phyloP scores from a whole-genome alignment of 2,888 invertebrate species.

The Choreutis nemorana region DNA sequence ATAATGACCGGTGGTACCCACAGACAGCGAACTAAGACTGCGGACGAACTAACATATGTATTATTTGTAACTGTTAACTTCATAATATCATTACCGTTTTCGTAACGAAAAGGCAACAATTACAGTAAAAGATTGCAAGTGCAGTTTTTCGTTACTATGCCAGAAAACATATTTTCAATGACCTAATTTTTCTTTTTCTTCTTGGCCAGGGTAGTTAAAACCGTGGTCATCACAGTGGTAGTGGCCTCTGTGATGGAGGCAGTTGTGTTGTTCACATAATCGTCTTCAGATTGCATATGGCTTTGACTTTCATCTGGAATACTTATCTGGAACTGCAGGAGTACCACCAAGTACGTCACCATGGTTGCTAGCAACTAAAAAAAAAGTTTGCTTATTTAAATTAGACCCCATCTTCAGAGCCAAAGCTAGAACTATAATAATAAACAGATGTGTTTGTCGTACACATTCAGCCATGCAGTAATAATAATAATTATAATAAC shows the following conservation, averaged over 20 bases:
- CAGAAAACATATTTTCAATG: not conserved
- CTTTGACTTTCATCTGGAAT: conserved; percentile 65
- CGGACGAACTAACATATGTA: too few relatives aligned
- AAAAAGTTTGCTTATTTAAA: too few relatives aligned
- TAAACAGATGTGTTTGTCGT: too few relatives aligned
- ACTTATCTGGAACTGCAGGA: conserved; percentile 79
- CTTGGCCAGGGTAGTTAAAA: conserved; percentile 40
- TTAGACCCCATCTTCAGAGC: too few relatives aligned
- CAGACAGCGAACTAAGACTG: too few relatives aligned
- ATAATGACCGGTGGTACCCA: too few relatives aligned
- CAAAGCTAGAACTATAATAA: not conserved
- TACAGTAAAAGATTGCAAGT: not conserved
- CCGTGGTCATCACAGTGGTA: conserved; percentile 31
- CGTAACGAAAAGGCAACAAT: not conserved
- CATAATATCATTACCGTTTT: not conserved
- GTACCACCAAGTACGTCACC: conserved; percentile 78
- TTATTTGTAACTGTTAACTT: too few relatives aligned
- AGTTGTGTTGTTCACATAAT: conserved; percentile 16
- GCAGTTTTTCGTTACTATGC: too few relatives aligned
- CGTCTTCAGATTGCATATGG: conserved; percentile 17
- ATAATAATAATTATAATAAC: too few relatives aligned
- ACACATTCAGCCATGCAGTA: too few relatives aligned
- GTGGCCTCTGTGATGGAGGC: conserved; percentile 20
- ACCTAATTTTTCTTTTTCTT: conserved; percentile 39
- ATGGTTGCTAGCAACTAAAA: conserved; percentile 74